phyloP scores from a whole-genome alignment of 2,797 vertebrate genomes.

The Odontamblyopus lacepedii region DNA sequence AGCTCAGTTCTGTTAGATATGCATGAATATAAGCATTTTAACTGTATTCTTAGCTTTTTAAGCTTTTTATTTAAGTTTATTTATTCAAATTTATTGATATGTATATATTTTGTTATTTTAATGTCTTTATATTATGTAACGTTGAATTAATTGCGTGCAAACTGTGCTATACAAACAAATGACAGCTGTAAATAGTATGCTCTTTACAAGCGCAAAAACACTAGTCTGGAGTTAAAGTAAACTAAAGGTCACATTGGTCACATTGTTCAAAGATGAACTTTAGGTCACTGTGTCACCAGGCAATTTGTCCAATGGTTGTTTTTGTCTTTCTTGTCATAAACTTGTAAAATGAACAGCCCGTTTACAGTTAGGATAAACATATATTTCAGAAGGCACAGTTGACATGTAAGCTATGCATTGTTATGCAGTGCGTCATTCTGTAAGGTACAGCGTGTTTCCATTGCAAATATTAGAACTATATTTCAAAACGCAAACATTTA shows the following conservation, averaged over 20 bases:
- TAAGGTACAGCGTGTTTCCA: background rate
- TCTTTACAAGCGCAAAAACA: background rate
- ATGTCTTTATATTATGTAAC: no score
- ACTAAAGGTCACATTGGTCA: background rate
- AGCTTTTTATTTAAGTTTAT: no score
- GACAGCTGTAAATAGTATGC: background rate
- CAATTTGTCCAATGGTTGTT: background rate
- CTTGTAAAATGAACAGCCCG: background rate
- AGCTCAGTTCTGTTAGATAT: no score
- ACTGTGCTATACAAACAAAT: no score
- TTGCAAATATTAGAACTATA: no score
- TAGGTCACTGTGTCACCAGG: background rate
- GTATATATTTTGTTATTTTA: no score
- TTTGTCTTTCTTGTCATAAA: background rate
- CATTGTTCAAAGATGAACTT: background rate
- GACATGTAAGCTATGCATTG: background rate
- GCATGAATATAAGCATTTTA: no score
- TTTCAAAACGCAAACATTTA: no score
- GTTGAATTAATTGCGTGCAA: no score
- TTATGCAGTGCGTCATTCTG: background rate
- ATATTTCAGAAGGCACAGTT: background rate
- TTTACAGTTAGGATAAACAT: background rate
- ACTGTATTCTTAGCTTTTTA: no score
- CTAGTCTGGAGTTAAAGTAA: background rate
- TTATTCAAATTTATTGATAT: no score